Conservation (phyloP, 2,888 invertebrate genomes). For the Xylophagus ater region DNA sequence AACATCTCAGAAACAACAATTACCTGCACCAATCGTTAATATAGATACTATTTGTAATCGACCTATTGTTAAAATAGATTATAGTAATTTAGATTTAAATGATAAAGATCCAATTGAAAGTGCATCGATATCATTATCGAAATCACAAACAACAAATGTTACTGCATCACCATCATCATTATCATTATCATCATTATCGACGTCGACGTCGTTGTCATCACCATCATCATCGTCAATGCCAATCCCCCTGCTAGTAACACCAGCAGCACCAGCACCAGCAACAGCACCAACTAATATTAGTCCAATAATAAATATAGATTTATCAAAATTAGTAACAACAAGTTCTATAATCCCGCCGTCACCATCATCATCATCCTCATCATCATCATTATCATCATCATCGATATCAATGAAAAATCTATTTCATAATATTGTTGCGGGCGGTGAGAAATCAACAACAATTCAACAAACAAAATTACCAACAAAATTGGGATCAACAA, state of each 20-base stretch:
- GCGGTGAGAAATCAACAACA: constrained; percentile 4
- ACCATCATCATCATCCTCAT: constrained; percentile 9
- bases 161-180: constrained; percentile 15
- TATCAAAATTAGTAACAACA: constrained; percentile 31
- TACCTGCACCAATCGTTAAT: constrained; percentile 29
- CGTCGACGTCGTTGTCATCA: not conserved
- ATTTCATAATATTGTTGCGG: constrained; percentile 4
- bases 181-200: not conserved
- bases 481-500: constrained; percentile 12
- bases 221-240: not conserved
- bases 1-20: not conserved
- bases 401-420: not conserved
- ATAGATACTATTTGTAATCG: constrained; percentile 31
- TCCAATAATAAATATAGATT: constrained; percentile 37
- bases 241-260: constrained; percentile 14
- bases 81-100: constrained; percentile 32
- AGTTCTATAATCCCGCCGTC: constrained; percentile 14
- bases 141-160: not conserved
- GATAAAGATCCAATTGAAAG: constrained; percentile 14
- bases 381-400: constrained; percentile 9
- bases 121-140: constrained; percentile 1
- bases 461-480: not conserved
- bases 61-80: constrained; percentile 38
- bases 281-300: constrained; percentile 17
- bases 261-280: constrained; percentile 13